phyloP scores from a whole-genome alignment of 2,797 vertebrate genomes.

The Sciurus vulgaris region DNA sequence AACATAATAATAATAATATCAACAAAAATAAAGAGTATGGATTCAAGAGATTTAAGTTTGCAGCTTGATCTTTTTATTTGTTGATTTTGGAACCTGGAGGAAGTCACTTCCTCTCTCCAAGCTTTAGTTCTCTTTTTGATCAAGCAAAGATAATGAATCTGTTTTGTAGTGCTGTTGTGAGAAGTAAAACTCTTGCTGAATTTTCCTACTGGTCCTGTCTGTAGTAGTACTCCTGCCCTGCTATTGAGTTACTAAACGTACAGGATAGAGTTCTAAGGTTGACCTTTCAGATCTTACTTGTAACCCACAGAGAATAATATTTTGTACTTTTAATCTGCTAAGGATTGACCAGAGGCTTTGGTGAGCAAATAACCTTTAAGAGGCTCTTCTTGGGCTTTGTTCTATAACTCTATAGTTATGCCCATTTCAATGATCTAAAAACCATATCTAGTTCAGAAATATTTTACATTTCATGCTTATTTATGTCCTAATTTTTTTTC shows the following conservation, averaged over 20 bases:
- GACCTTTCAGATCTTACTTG: background rate
- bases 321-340: constrained; percentile 31
- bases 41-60: background rate
- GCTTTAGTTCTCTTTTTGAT: background rate
- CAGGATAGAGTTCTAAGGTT: background rate
- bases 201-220: background rate
- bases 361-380: background rate
- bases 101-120: background rate
- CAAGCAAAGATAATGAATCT: background rate
- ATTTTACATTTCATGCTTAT: constrained; percentile 59
- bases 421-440: background rate
- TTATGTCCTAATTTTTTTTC: constrained; percentile 62
- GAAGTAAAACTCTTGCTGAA: background rate
- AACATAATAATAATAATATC: background rate
- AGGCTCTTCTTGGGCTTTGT: background rate
- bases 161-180: background rate
- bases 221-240: background rate
- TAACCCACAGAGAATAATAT: background rate
- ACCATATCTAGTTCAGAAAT: background rate
- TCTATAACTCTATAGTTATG: background rate
- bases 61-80: background rate
- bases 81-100: constrained; percentile 9
- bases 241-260: background rate
- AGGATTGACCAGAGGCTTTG: background rate
- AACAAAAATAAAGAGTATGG: background rate